Conservation (phyloP, 1,140 invertebrate genomes). For the Nephotettix cincticeps region DNA sequence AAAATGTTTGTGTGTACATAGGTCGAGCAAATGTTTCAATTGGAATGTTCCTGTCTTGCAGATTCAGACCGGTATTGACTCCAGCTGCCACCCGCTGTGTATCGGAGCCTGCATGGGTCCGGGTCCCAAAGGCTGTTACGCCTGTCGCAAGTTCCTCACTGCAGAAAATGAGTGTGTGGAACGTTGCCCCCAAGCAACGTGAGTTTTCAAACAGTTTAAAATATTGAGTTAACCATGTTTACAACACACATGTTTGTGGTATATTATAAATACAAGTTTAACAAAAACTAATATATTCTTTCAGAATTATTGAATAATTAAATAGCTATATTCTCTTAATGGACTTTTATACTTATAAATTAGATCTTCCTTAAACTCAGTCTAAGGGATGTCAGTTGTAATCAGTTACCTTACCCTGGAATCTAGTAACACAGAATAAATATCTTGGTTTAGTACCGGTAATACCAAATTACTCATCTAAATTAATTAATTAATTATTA, state of each 20-base stretch:
- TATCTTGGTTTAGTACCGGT: too few relatives aligned
- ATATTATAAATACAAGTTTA: too few relatives aligned
- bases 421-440: too few relatives aligned
- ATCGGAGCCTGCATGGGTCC: conserved; percentile 36
- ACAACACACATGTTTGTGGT: background rate
- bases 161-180: conserved; percentile 32
- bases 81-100: conserved; percentile 36
- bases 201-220: conserved; percentile 17
- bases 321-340: too few relatives aligned
- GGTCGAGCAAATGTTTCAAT: background rate
- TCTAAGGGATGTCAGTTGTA: too few relatives aligned
- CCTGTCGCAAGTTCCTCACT: conserved; percentile 31
- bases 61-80: background rate
- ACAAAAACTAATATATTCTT: too few relatives aligned
- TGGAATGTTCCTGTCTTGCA: background rate
- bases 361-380: too few relatives aligned
- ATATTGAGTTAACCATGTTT: background rate
- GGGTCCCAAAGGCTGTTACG: conserved; percentile 31
- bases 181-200: conserved; percentile 36
- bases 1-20: background rate
- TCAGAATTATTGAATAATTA: too few relatives aligned
- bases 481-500: too few relatives aligned
- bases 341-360: too few relatives aligned
- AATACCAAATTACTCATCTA: too few relatives aligned
- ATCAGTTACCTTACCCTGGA: too few relatives aligned